Base-by-base conservation (phyloP, 92 coral and sea anemone genomes). In the Porites rus region DNA sequence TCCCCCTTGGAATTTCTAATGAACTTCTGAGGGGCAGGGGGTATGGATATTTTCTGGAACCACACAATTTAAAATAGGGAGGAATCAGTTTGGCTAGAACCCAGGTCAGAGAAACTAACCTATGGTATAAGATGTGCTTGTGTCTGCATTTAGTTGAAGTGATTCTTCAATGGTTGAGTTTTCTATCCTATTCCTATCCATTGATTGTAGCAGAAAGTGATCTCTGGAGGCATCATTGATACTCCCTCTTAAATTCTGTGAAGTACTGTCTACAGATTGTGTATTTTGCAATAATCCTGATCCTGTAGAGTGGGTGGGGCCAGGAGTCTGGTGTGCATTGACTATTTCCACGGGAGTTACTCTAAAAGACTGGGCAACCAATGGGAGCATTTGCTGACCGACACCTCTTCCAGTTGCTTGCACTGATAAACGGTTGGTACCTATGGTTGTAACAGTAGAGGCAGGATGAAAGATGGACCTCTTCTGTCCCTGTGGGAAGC, bases 381-480 rank as follows among this genome's bases (percentile, higher is more conserved):
- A 1, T 5, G 74, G 62, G 46, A n/a, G 25, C 11, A 22, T 71
- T 2, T 14, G 59, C 24, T 65, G 74, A 66, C 12, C 46, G 14
- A 31, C 62, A 21, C 31, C 7, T 7, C 46, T 14, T 17, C 16
- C 12, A 64, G 24, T 20, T 10, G 59, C 28, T 22, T 51, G 46
- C 46, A 22, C 60, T 50, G 83, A 59, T 65, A 46, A 51, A 79
- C 51, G 75, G 21, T 66, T 79, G 17, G 19, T 18, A 79, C 58
- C 62, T 50, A 69, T 18, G 50, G 64, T 8, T 20, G 83, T 11
- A 46, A 79, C 31, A 79, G 72, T 7, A 65, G 83, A 16, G 17
- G 79, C 51, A 46, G 83, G 56, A 20, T 21, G 61, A 79, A 79
- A n/a, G 60, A 79, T 65, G 46, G 51, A 50, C 28, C 70, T 71